Base-by-base conservation (phyloP, 2,888 invertebrate genomes). In the Drosophila phalerata region DNA sequence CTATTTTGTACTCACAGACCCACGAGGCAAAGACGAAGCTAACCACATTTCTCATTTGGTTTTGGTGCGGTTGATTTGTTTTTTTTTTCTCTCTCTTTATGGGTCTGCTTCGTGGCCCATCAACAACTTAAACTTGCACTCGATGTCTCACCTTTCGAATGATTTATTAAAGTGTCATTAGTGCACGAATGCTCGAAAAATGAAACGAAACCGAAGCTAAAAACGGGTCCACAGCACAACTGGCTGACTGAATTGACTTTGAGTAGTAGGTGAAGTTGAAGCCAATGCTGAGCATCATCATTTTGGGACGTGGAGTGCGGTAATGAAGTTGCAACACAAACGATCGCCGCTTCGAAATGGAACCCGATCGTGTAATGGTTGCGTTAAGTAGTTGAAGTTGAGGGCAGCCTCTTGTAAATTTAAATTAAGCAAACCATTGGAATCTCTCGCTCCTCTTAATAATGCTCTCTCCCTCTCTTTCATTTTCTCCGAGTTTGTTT, bases 141-240 rank as follows among this genome's bases (percentile, higher is more conserved):
- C 89, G 74, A 85, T 82, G 90, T 91, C 91, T 90, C 91, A 91
- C 91, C 91, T 91, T 90, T 91, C 90, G 80, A 90, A 91, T 91
- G 91, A 91, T 91, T 91, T 91, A 91, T 91, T 91, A 84, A 89
- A 84, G 89, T 91, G 91, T 91, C 90, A 91, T 91, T 91, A 90
- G 90, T 87, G 85, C 86, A 81, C 90, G 83, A 88, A 80, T 77
- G 82, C 64, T 81, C 72, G 79, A 85, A 76, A 85, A 85, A 89
- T 86, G 80, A 86, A 86, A 89, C 88, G 85, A 86, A 80, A 85
- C 89, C 85, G 84, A 88, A 79, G 60, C 70, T 67, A 51, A 69
- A 57, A 19, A 71, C 66, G 57, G 62, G 56, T 69, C 67, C 71
- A 72, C 40, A 52, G 47, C 45, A 51, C 63, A 61, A 53, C 51